Percentiles rank a stretch among this genome's conserved stretches.
These are phyloP conservation scores for Sternarchorhynchus goeldii DNA, from an alignment of 2,797 vertebrate genomes.

Conservation along the genomic window DNA sequence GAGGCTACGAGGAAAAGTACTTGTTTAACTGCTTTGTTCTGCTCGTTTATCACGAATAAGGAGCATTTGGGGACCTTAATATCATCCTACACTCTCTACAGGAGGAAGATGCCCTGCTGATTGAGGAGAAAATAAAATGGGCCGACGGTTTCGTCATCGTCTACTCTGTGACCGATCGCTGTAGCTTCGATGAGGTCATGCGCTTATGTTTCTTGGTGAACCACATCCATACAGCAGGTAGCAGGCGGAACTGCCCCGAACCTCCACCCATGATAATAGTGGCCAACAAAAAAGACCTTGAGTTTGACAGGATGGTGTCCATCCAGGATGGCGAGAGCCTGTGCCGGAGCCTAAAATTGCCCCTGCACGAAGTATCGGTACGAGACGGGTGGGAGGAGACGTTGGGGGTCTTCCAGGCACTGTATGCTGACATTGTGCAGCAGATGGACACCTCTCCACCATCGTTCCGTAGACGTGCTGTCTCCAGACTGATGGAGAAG, in stretches of 20 bases:
- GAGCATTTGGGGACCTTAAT: background rate
- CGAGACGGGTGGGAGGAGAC: constrained; percentile 79
- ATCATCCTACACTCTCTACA: constrained; percentile 28
- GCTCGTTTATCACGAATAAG: no score
- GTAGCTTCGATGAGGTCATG: constrained; percentile 81
- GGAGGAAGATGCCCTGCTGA: constrained; percentile 80
- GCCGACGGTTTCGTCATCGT: constrained; percentile 77
- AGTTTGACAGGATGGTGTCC: constrained; percentile 80
- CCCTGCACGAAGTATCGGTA: constrained; percentile 76
- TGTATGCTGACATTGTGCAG: constrained; percentile 71
- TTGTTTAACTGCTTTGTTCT: no score
- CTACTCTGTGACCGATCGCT: constrained; percentile 79
- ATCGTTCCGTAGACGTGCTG: constrained; percentile 70
- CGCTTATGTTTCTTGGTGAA: constrained; percentile 79
- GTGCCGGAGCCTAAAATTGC: constrained; percentile 71
- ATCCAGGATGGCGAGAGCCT: constrained; percentile 70
- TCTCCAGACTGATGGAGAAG: constrained; percentile 79
- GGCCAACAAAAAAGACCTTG: constrained; percentile 79
- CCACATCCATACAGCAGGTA: constrained; percentile 66
- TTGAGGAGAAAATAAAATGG: constrained; percentile 83
- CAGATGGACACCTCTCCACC: constrained; percentile 71
- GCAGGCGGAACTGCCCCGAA: constrained; percentile 61
- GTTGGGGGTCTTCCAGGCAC: constrained; percentile 67
- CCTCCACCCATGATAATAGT: constrained; percentile 73
- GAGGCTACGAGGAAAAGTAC: no score